Conservation (phyloP, 2,797 vertebrate species). For the Pogonophryne albipinna region DNA sequence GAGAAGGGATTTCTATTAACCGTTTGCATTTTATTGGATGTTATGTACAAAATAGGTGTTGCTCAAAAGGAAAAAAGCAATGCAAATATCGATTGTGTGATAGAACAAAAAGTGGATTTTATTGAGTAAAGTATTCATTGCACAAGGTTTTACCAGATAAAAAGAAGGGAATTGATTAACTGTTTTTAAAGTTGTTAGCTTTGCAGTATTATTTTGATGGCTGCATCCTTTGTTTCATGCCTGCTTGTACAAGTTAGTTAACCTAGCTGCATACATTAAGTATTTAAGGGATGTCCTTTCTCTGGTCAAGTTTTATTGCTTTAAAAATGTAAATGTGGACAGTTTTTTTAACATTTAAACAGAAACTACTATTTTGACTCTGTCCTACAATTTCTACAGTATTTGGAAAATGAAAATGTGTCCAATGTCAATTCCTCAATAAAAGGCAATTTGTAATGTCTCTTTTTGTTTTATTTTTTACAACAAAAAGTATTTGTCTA, state of each 20-base stretch:
- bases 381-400: slow-evolving; percentile 71
- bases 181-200: slow-evolving; percentile 44
- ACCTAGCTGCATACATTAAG: slow-evolving; percentile 17
- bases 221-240: slow-evolving; percentile 50
- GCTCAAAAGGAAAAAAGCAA: slow-evolving; percentile 9
- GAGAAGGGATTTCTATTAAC: slow-evolving; percentile 50
- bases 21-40: slow-evolving; percentile 26
- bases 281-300: slow-evolving; percentile 54
- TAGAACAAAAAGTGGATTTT: slow-evolving; percentile 27
- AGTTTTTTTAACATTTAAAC: slow-evolving; percentile 49
- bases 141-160: slow-evolving; percentile 48
- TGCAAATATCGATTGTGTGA: slow-evolving; percentile 9
- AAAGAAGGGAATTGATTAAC: slow-evolving; percentile 40
- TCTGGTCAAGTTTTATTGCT: slow-evolving; percentile 31
- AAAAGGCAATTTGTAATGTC: slow-evolving; percentile 63
- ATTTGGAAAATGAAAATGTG: slow-evolving; percentile 54
- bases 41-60: slow-evolving; percentile 33
- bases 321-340: slow-evolving; percentile 31
- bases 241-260: slow-evolving; percentile 29
- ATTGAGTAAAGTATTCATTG: slow-evolving; percentile 33
- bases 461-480: slow-evolving; percentile 1
- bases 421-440: slow-evolving; percentile 68
- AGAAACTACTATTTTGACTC: slow-evolving; percentile 72
- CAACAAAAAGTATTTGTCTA: not conserved
- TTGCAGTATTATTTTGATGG: slow-evolving; percentile 56